These are phyloP conservation scores for Anodontia alba DNA, from an alignment of 2,888 invertebrate species.

Conservation along the genomic window DNA sequence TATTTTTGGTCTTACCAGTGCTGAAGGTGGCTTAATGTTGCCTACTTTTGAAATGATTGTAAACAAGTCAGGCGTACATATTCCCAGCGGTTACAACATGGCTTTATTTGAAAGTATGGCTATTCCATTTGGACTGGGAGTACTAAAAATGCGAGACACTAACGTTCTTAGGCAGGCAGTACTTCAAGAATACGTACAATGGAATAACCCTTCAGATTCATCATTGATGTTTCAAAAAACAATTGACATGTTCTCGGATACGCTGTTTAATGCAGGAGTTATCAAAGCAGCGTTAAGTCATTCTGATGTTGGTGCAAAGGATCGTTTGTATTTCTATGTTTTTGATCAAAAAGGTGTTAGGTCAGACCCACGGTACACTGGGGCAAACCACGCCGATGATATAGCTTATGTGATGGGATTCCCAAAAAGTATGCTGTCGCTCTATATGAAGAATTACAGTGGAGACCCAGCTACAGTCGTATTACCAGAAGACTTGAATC, in stretches of 20 bases:
- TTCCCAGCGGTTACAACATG: neutral
- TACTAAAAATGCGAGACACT: neutral
- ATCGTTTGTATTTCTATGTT: neutral
- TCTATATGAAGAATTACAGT: too few relatives aligned
- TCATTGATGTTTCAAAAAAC: neutral
- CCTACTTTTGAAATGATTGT: neutral
- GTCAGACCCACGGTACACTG: neutral
- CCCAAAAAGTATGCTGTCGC: neutral
- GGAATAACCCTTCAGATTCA: neutral
- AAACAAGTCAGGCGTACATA: neutral
- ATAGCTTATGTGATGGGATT: neutral
- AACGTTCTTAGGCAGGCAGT: neutral
- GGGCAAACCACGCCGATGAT: neutral
- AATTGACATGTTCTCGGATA: neutral
- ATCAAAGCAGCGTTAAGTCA: neutral
- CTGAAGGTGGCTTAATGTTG: neutral
- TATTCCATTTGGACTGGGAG: neutral
- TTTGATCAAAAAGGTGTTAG: neutral
- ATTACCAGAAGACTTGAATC: neutral
- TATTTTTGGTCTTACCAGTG: neutral
- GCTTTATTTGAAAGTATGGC: neutral
- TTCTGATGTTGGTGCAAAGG: neutral
- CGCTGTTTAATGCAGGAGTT: neutral
- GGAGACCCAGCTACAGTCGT: too few relatives aligned
- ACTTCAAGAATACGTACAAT: neutral